Conservation (phyloP, 2,797 vertebrate species). For the Calcarius lapponicus region DNA sequence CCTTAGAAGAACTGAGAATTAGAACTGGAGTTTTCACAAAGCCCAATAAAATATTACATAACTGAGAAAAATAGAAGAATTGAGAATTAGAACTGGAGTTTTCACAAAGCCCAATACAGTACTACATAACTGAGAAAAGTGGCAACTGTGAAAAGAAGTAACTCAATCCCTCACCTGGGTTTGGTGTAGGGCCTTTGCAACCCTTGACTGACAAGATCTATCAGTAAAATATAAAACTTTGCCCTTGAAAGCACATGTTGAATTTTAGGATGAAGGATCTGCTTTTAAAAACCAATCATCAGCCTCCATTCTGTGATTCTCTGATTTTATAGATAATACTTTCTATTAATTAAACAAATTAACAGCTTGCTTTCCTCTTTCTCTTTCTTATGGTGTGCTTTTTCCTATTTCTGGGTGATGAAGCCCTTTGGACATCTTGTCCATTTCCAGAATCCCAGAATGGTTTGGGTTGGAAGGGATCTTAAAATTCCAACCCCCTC, state of each 20-base stretch:
- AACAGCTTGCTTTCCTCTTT: not conserved
- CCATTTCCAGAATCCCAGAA: too few relatives aligned
- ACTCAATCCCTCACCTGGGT: not conserved
- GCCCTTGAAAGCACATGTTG: not conserved
- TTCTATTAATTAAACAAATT: not conserved
- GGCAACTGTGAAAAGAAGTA: not conserved
- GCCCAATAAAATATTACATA: accelerated
- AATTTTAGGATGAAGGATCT: not conserved
- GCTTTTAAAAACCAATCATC: not conserved
- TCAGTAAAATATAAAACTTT: not conserved
- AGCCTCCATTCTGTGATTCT: not conserved
- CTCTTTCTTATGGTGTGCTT: accelerated
- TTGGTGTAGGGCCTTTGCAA: not conserved
- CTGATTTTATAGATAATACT: not conserved
- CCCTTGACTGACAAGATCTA: not conserved
- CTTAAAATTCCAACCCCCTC: not conserved
- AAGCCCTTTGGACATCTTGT: not conserved
- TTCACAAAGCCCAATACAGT: not conserved
- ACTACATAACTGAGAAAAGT: not conserved
- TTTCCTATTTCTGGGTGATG: not conserved
- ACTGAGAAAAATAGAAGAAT: not conserved
- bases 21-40: not conserved
- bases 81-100: not conserved
- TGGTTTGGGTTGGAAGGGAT: too few relatives aligned
- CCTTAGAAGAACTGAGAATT: not conserved